Base-by-base conservation (phyloP, 2,888 invertebrate genomes). In the Deilephila porcellus region DNA sequence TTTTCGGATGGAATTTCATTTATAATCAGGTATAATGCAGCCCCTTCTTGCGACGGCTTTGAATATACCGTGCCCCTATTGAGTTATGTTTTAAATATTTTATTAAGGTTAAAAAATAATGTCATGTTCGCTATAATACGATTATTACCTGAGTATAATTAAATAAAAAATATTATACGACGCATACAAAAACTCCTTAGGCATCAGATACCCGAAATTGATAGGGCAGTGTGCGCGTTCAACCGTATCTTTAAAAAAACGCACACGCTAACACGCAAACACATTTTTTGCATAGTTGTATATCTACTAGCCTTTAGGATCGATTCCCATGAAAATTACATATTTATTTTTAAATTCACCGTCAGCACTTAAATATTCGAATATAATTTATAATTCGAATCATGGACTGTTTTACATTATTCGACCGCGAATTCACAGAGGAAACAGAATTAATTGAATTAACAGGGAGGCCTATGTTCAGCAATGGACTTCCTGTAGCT, bases 211-310 rank as follows among this genome's bases (percentile, higher is more conserved):
- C 20, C 25, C 52, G 52, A 67, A 64, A 67, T 67, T 20, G 67
- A 67, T 67, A 52, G 45, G 20, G 20, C 67, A 25, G 45, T 20
- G 45, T 52, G 45, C 45, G 59, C 63, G 64, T 71, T 70, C 64
- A 67, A 67, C 45, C 67, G 67, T 67, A 1, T 52, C 67, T 52
- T 52, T 14, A 14, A 52, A 67, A 67, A 67, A 63, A 63, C 63
- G 34, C 25, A 52, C 45, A 67, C 67, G 67, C 25, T 67, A 67
- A n/a, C 67, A 67, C 67, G 67, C 67, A 67, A 67, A 45, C 20
- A 29, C 6, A 29, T 67, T 67, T 67, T 64, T 52, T 64, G 19
- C 64, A n/a, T 19, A 45, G 11, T n/a, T 56, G 6, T 52, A 20
- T 11, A 20, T 52, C 17, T 20, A 52, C 67, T 67, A 67, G 45